Conservation (phyloP, 1,140 invertebrate species). For the Diprion similis region DNA sequence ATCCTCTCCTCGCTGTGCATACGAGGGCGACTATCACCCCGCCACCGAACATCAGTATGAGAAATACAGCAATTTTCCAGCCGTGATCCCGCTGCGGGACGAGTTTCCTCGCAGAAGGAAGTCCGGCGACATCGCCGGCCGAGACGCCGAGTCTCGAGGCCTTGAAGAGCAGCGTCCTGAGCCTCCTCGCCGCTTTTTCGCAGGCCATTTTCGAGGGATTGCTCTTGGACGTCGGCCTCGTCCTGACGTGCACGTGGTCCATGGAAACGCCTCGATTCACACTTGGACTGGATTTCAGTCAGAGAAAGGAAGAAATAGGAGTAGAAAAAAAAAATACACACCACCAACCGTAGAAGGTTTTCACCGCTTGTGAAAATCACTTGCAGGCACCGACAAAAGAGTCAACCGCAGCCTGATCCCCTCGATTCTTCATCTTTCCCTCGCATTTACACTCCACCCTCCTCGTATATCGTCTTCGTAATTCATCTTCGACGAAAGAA, state of each 20-base stretch:
- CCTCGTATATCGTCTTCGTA: no score
- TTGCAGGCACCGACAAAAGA: slow-evolving; percentile 9
- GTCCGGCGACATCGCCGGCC: slow-evolving; percentile 46
- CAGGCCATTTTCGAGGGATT: slow-evolving; percentile 55
- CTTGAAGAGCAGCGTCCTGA: slow-evolving; percentile 51
- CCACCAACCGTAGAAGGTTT: slow-evolving; percentile 4
- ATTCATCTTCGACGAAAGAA: no score
- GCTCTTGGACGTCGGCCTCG: slow-evolving; percentile 45
- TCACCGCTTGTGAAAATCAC: slow-evolving; percentile 14
- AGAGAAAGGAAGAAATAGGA: slow-evolving; percentile 4
- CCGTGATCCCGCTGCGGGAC: slow-evolving; percentile 55
- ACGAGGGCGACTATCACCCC: slow-evolving; percentile 55
- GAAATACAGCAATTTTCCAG: slow-evolving; percentile 55
- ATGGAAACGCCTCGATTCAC: slow-evolving; percentile 24
- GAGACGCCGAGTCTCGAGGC: slow-evolving; percentile 52
- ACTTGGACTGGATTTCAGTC: background rate
- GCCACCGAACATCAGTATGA: slow-evolving; percentile 53
- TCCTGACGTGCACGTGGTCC: slow-evolving; percentile 52
- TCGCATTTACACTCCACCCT: no score
- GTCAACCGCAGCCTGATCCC: no score
- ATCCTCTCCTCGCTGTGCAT: slow-evolving; percentile 55
- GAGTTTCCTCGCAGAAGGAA: slow-evolving; percentile 51
- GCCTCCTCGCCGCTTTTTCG: slow-evolving; percentile 53
- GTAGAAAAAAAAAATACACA: slow-evolving; percentile 14
- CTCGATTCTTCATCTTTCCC: no score